Base-by-base conservation (phyloP, 2,113 vertebrate species). In the Caloenas nicobarica region DNA sequence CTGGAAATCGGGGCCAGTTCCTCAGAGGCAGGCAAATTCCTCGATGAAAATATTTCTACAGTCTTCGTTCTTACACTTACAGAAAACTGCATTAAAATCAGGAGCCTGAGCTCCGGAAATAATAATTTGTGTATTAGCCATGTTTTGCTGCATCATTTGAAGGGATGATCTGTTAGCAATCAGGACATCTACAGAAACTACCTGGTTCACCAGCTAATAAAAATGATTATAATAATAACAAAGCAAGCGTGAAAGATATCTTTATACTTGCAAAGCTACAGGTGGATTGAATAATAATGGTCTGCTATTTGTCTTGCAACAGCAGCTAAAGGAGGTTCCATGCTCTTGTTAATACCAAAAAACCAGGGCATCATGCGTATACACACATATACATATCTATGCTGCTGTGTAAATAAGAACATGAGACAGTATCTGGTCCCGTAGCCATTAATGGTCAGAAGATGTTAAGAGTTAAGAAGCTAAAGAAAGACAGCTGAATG, bases 231-330 rank as follows among this genome's bases (percentile, higher is more conserved):
- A 91, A 61, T 58, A 90, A 90, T 46, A 86, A 86, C 82, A 86
- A 83, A 92, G 72, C 56, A 81, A 93, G 51, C 56, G 51, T 5
- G 51, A 93, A 44, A 2, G 71, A 86, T 81, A 86, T 95, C 94
- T 86, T 83, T 80, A 83, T 64, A 90, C 80, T 89, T 64, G 34
- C 51, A 88, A 88, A 90, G n/a, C 58, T 66, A 34, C 44, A 70
- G 64, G 56, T 80, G 50, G 72, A 74, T 46, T 54, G 64, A 83
- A 73, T 66, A 83, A 91, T 54, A 86, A 72, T 70, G 50, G 46
- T 51, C 51, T 94, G 79, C 66, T 84, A 44, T 66, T 90, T 73
- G 79, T 50, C 86, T 92, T 94, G 82, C 86, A 77, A 83, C 40
- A 90, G 64, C 46, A 73, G 85, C 68, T 72, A 4, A 90, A 83